Conservation (phyloP, 1,140 invertebrate genomes). For the Pectinophora gossypiella region DNA sequence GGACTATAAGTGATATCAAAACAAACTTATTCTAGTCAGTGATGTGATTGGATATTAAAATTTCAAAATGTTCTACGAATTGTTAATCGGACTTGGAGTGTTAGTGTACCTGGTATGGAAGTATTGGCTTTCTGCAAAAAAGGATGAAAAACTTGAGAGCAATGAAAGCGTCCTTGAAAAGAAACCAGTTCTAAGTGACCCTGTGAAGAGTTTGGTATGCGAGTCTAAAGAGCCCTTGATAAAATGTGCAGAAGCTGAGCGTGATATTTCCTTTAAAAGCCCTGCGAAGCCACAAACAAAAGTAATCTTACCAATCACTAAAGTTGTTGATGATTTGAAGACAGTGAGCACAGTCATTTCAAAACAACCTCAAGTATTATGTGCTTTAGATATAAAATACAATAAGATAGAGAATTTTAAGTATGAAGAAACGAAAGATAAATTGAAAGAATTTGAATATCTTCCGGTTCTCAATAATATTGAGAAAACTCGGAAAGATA, state of each 20-base stretch:
- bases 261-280: no score
- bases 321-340: no score
- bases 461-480: no score
- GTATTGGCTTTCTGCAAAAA: conserved; percentile 30
- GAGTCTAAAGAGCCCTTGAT: conserved; percentile 2
- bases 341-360: no score
- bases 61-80: conserved; percentile 55
- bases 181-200: conserved; percentile 5
- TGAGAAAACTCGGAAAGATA: no score
- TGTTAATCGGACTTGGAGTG: conserved; percentile 43
- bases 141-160: conserved; percentile 7
- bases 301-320: background rate
- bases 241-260: background rate
- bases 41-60: conserved; percentile 44
- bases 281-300: background rate
- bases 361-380: no score
- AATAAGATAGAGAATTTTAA: no score
- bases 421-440: no score
- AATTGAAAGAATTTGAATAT: no score
- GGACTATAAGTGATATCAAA: conserved; percentile 26
- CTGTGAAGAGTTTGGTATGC: background rate
- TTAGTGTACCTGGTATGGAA: conserved; percentile 52
- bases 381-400: no score
- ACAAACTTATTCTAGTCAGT: conserved; percentile 51
- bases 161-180: background rate